Conservation (phyloP, 2,797 vertebrate species). For the Tokudaia muenninki region DNA sequence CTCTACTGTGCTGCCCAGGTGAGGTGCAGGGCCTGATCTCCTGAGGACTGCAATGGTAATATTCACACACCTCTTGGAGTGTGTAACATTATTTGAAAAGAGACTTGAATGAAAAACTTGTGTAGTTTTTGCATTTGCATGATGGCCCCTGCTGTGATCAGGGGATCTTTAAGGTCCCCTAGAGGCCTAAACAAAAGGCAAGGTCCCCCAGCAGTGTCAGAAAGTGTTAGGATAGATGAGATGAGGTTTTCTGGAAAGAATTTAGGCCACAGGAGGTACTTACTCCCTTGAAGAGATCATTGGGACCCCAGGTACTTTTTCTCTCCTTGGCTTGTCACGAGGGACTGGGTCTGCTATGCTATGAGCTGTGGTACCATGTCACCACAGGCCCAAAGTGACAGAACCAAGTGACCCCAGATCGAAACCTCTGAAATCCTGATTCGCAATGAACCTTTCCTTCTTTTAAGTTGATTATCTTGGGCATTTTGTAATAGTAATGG, state of each 20-base stretch:
- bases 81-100: background rate
- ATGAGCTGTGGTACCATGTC: background rate
- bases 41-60: background rate
- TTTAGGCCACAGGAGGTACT: background rate
- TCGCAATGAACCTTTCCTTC: too few species aligned
- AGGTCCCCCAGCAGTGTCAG: background rate
- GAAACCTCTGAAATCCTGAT: background rate
- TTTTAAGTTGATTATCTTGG: too few species aligned
- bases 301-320: background rate
- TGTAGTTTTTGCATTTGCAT: background rate
- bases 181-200: background rate
- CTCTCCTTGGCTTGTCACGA: background rate
- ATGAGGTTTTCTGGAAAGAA: too few species aligned
- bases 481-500: background rate
- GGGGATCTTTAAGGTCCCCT: background rate
- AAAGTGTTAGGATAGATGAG: background rate
- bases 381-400: background rate
- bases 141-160: too few species aligned
- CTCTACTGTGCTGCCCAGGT: background rate
- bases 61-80: background rate
- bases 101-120: background rate
- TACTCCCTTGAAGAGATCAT: background rate
- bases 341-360: background rate
- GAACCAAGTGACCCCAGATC: background rate
- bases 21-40: background rate